Conservation (phyloP, 1,140 invertebrate species). For the Pararge aegeria region DNA sequence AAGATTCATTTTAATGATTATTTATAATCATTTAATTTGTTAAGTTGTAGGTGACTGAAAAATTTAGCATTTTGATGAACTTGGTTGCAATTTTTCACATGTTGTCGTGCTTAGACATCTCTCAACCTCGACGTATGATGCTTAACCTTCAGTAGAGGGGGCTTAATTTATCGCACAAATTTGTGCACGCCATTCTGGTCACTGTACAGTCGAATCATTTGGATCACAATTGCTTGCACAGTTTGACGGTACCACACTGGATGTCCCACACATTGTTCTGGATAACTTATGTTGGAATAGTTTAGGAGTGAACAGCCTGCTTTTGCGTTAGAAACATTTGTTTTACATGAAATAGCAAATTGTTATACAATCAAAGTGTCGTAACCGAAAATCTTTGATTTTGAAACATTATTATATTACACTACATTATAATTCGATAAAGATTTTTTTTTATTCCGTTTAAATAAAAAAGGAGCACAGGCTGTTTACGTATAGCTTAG, state of each 20-base stretch:
- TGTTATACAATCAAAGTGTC: background rate
- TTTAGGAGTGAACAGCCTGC: slow-evolving; percentile 53
- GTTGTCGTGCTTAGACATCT: background rate
- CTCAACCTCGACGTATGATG: background rate
- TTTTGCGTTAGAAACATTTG: slow-evolving; percentile 14
- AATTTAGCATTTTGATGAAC: too few species aligned
- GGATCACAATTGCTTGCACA: slow-evolving; percentile 28
- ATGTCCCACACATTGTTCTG: slow-evolving; percentile 67
- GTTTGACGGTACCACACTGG: slow-evolving; percentile 17
- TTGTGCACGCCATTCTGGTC: slow-evolving; percentile 32
- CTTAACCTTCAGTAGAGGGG: slow-evolving; percentile 9
- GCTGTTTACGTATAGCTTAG: slow-evolving; percentile 58
- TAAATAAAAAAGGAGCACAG: slow-evolving; percentile 24
- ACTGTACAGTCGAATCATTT: slow-evolving; percentile 18
- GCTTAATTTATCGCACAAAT: slow-evolving; percentile 21
- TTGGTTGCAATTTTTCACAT: too few species aligned
- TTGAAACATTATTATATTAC: background rate
- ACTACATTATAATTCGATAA: background rate
- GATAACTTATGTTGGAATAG: slow-evolving; percentile 75
- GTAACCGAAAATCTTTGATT: background rate
- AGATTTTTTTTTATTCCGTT: slow-evolving; percentile 14
- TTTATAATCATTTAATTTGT: too few species aligned
- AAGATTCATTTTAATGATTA: too few species aligned
- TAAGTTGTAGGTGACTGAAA: too few species aligned
- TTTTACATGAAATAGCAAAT: background rate